A percentile compares a stretch with the other conserved stretches of the same genome.
These are phyloP conservation scores for Drosophila flavopinicola DNA, from an alignment of 2,888 invertebrate genomes.

Conservation along the genomic window DNA sequence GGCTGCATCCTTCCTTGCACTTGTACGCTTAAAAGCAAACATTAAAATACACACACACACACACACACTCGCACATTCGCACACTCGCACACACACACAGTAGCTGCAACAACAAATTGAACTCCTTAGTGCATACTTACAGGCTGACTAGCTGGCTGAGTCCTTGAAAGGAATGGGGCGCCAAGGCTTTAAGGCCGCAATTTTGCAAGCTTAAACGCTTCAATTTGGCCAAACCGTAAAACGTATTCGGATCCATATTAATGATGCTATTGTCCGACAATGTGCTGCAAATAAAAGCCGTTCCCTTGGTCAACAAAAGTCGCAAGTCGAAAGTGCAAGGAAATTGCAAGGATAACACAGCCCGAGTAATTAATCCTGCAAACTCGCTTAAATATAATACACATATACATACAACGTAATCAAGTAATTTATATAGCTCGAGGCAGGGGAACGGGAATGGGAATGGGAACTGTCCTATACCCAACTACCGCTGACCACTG, in stretches of 20 bases:
- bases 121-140: conserved; percentile 80
- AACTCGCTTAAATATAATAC: conserved; percentile 57
- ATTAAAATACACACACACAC: conserved; percentile 48
- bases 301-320: conserved; percentile 71
- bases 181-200: conserved; percentile 84
- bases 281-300: conserved; percentile 84
- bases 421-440: conserved; percentile 71
- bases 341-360: conserved; percentile 74
- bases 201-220: conserved; percentile 84
- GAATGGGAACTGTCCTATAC: conserved; percentile 19
- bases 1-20: conserved; percentile 42
- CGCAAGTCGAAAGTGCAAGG: conserved; percentile 51
- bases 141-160: conserved; percentile 83
- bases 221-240: conserved; percentile 85
- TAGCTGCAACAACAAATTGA: conserved; percentile 35
- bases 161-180: conserved; percentile 83
- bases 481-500: conserved; percentile 52
- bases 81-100: conserved; percentile 18
- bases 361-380: conserved; percentile 69
- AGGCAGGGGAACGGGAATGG: conserved; percentile 4
- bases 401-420: conserved; percentile 52
- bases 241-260: conserved; percentile 88
- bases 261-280: conserved; percentile 91
- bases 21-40: conserved; percentile 69
- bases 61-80: conserved; percentile 23